Evolutionary conservation across 2,797 vertebrate species (phyloP), one percentile per base, ranked within the genome.

Genomic region (Meda fulgida): DNA sequence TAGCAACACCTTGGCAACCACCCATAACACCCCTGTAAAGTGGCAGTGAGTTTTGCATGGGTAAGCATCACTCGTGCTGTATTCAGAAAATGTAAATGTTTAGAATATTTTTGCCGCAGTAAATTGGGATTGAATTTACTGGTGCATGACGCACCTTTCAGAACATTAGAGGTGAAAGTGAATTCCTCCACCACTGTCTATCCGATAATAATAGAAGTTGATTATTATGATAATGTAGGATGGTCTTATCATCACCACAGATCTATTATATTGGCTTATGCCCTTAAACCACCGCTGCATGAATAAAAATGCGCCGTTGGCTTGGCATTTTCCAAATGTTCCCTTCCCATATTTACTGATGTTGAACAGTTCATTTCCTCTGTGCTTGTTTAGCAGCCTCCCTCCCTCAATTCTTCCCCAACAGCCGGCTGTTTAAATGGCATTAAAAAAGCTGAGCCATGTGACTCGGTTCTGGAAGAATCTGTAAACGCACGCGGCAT

Each of bases 311-410:
- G 38, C 2, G 3, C 70, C 63, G 29, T 40, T 89, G 86, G 86
- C 71, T 63, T 38, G 19, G 21, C 21, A 63, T 66, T 71, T 69
- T 79, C 60, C 79, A 78, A 81, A 81, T 65, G 38, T 34, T 79
- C 65, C 77, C 83, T 55, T 48, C 58, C 65, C 86, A 71, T 83
- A 83, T 88, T 86, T 76, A 84, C 79, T 86, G 85, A 83, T 86
- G 79, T 83, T 83, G 85, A 88, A 80, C 77, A 81, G 76, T 85
- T 89, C 70, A 86, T 89, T 89, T 89, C 85, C 87, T 87, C 71
- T 84, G 55, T 55, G 63, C 69, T 82, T 55, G 65, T 86, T 78
- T 84, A 84, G 81, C 78, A 77, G 84, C 81, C 78, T 82, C 82
- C 51, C 76, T 80, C 43, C 38, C 60, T 36, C 60, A 3, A 63